These are phyloP conservation scores for Scaptomyza reducta DNA, from an alignment of 2,888 invertebrate genomes.

Conservation along the genomic window DNA sequence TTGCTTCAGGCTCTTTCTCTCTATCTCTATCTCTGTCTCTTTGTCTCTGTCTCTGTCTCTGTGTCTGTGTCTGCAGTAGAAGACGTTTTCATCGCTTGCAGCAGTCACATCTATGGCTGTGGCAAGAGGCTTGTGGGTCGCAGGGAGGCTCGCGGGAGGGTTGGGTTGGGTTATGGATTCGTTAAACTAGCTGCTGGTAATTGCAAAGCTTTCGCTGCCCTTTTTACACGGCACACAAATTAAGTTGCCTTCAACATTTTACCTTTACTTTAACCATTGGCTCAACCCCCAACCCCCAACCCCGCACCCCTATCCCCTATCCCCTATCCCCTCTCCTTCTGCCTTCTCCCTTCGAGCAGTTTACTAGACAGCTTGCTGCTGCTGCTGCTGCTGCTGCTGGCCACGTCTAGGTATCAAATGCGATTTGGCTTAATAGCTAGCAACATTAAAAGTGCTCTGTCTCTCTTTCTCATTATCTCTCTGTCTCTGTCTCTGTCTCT, in stretches of 20 bases:
- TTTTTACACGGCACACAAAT: slow-evolving; percentile 67
- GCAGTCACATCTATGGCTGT: background rate
- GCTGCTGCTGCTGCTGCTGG: slow-evolving; percentile 10
- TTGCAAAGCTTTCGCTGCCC: slow-evolving; percentile 66
- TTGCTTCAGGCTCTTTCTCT: slow-evolving; percentile 65
- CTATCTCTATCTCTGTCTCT: background rate
- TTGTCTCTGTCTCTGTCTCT: background rate
- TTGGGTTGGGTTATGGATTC: too few species aligned
- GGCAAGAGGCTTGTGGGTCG: too few species aligned
- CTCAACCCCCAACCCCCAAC: background rate
- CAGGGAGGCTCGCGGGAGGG: too few species aligned
- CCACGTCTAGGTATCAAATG: slow-evolving; percentile 49
- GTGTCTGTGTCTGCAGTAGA: slow-evolving; percentile 11
- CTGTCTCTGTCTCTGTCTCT: background rate
- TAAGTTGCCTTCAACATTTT: slow-evolving; percentile 58
- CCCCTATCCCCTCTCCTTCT: too few species aligned
- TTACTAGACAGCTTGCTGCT: background rate
- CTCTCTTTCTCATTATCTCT: background rate
- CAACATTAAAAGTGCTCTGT: slow-evolving; percentile 44
- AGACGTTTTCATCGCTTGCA: slow-evolving; percentile 57
- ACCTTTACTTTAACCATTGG: slow-evolving; percentile 6
- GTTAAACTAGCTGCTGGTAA: slow-evolving; percentile 43
- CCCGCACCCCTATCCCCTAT: too few species aligned
- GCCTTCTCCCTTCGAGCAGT: background rate
- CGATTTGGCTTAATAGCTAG: slow-evolving; percentile 58